Evolutionary conservation across 92 coral and sea anemone species (phyloP), one percentile per base, ranked within the genome.

Genomic region (Palythoa caribaeorum): DNA sequence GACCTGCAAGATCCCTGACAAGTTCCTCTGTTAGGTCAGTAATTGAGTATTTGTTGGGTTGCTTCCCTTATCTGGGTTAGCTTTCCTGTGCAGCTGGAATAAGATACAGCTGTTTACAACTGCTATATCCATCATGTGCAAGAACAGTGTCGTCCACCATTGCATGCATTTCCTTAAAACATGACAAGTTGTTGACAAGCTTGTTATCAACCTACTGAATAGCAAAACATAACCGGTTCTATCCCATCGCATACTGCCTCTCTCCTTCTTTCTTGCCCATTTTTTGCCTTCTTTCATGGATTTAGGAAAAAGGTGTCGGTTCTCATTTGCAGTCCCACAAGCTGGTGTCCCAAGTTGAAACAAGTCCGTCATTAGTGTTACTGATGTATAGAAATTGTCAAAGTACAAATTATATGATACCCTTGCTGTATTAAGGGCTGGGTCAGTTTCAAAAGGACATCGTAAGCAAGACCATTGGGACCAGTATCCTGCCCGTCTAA

Each of bases 381-480:
- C 52, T n/a, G 94, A 92, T 6, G 92, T 90, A 50, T 88, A 94
- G 63, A 85, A 88, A 83, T 92, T 84, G 38, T 92, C 93, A 70
- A 89, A 62, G 90, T 38, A 93, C 44, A 94, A 73, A 60, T 94
- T 28, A 28, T 28, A 28, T 28, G 95, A 59, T 94, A 94, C 44
- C 97, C 97, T 38, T 92, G 93, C 66, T 92, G 93, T 57, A 89
- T 60, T 47, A 69, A 59, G 51, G 90, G 92, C 53, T 78, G 48
- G 72, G 83, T 62, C 14, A 92, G 81, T 75, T 90, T 80, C 93
- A 91, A 92, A 8, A 92, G 91, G 1, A 92, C 92, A 88, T 89
- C 93, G 80, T 94, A 94, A 9, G 89, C 97, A 40, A 94, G 91
- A 51, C 93, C 94, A 94, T 94, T 72, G 20, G 20, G 73, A 50